Evolutionary conservation across 2,113 vertebrate genomes (phyloP).

Genomic region (Boulengeromyrus knoepffleri): DNA sequence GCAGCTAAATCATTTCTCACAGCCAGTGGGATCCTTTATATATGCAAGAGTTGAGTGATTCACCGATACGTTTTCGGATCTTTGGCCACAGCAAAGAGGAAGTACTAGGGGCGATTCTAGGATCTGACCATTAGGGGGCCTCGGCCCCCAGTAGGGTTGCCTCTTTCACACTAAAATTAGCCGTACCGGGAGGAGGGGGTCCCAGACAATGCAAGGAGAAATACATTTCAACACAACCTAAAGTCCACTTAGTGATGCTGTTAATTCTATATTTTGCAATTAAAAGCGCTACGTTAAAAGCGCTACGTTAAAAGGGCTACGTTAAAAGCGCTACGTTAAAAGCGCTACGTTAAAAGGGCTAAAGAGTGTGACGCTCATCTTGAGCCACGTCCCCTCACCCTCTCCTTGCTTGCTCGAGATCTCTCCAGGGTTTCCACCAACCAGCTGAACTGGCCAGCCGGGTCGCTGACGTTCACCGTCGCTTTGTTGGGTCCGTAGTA

Average conservation of each 20-base stretch:
- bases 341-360: neutral
- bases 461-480: conserved; percentile 76
- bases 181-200: neutral
- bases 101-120: neutral
- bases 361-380: neutral
- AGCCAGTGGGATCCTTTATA: neutral
- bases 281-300: neutral
- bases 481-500: conserved; percentile 78
- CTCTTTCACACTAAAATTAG: too few relatives aligned
- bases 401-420: conserved; percentile 64
- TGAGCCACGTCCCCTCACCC: conserved; percentile 47
- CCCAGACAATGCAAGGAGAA: neutral
- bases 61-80: neutral
- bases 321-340: neutral
- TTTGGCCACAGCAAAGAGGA: neutral
- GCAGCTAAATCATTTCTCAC: neutral
- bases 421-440: conserved; percentile 59
- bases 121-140: neutral
- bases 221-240: neutral
- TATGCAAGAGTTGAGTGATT: neutral
- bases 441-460: conserved; percentile 73
- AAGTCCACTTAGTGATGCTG: neutral
- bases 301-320: neutral
- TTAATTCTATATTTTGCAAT: neutral
- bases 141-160: neutral